Base-by-base conservation (phyloP, 2,113 vertebrate species). In the Tachuris rubrigastra region DNA sequence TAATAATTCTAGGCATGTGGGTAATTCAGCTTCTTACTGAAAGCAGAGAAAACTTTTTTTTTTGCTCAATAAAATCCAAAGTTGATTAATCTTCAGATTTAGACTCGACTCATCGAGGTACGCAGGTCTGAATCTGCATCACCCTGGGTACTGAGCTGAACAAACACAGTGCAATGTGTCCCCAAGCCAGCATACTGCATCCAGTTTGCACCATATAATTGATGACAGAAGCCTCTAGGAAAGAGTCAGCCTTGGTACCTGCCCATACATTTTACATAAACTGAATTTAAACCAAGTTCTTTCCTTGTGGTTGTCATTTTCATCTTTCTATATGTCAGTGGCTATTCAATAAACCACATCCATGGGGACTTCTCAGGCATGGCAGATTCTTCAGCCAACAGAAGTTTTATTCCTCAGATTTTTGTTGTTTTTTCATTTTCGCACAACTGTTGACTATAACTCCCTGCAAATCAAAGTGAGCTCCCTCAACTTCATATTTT, bases 91-190 rank as follows among this genome's bases (percentile, higher is more conserved):
- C 25, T 74, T 85, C 49, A 81, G 24, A 55, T 59, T 41, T 55
- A 49, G 23, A 22, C 2, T 3, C 18, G 50, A 14, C 8, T 85
- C 13, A 44, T 10, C 1, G 0, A 68, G 6, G 3, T 42, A 58
- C 0, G 0, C 7, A 25, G 23, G 3, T 74, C 52, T 82, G 27
- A 60, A 50, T 56, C 21, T 56, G 12, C 17, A 46, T 18, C 50
- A 31, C 8, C 13, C 14, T 16, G 24, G 5, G 5, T 41, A 15
- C 17, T 7, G 6, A 50, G 42, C 23, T 75, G 35, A 59, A 50
- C 13, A 58, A 84, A 33, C 2, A 0, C 22, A 12, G 39, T 10
- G 6, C 12, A 59, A 10, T 8, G 4, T 44, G 52, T 24, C 20
- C 35, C 28, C 41, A n/a, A 9, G 59, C 7, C 58, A 73, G 20